Base-by-base conservation (phyloP, 2,797 vertebrate species). In the Botia almorhae region DNA sequence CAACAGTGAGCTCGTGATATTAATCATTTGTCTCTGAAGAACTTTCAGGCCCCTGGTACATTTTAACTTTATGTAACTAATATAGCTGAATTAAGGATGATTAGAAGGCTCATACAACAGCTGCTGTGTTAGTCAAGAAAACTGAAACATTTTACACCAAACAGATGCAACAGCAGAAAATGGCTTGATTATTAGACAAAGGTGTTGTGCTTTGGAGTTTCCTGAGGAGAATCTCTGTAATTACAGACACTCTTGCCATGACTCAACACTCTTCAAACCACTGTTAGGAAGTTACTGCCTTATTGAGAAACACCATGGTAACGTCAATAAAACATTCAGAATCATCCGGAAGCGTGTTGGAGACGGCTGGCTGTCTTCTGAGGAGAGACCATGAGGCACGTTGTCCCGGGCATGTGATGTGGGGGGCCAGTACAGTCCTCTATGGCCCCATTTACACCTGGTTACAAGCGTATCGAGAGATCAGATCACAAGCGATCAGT, bases 261-360 rank as follows among this genome's bases (percentile, higher is more conserved):
- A 51, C 61, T 82, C 78, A 83, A 76, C 63, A 50, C 65, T 53
- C 69, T 74, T 78, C 55, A 68, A 63, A 64, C 65, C 46, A 67
- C 76, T 21, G n/a, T 53, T 77, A 78, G 77, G 77, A 87, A 78
- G 74, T 70, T 46, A 67, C 67, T 53, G 26, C 39, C 51, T 13
- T 53, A 69, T 76, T 77, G 78, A 84, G 82, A 74, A 83, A 83
- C 74, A 69, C 19, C 48, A 46, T 67, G 33, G 67, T 69, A 69
- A 51, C 70, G 68, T 79, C 71, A 79, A 69, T 53, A 56, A 48
- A 23, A 85, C 78, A 26, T 26, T 87, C 50, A 85, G 85, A 85
- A 80, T 69, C 68, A 78, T 50, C 48, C 69, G 79, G 87, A 88
- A 90, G 82, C 73, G 81, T 82, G 81, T 69, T 69, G 58, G 51